Evolutionary conservation across 2,797 vertebrate genomes (phyloP).

Genomic region (Hydrocynus forskahlii): DNA sequence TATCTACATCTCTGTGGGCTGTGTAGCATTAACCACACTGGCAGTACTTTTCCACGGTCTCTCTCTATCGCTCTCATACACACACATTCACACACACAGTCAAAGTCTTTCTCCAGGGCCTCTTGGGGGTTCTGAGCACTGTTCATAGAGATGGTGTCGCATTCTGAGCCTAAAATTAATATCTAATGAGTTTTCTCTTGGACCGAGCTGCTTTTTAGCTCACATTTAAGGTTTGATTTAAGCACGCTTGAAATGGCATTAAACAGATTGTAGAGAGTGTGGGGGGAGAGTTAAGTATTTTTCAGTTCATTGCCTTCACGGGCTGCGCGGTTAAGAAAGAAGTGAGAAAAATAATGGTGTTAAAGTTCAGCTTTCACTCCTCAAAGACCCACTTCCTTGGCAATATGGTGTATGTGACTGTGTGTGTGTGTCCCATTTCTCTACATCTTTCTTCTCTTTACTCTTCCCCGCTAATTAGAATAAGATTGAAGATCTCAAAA

Average conservation of each 20-base stretch:
- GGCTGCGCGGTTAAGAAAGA: conserved; percentile 7
- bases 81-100: neutral
- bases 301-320: conserved; percentile 11
- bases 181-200: conserved; percentile 5
- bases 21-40: conserved; percentile 31
- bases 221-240: neutral
- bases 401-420: neutral
- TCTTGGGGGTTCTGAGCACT: neutral
- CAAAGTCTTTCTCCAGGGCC: neutral
- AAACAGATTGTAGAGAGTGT: conserved; percentile 5
- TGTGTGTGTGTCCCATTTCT: too few species aligned
- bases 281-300: conserved; percentile 2
- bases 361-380: conserved; percentile 7
- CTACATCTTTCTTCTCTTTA: too few species aligned
- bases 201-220: neutral
- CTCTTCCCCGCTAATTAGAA: too few species aligned
- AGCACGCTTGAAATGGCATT: conserved; percentile 1
- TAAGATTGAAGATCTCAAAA: too few species aligned
- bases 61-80: neutral
- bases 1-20: conserved; percentile 20
- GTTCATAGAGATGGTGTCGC: conserved; percentile 4
- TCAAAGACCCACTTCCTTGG: conserved; percentile 3
- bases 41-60: conserved; percentile 7
- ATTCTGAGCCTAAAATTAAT: neutral
- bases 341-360: conserved; percentile 1